Conservation (phyloP, 2,888 invertebrate species). For the Xestia ashworthii region DNA sequence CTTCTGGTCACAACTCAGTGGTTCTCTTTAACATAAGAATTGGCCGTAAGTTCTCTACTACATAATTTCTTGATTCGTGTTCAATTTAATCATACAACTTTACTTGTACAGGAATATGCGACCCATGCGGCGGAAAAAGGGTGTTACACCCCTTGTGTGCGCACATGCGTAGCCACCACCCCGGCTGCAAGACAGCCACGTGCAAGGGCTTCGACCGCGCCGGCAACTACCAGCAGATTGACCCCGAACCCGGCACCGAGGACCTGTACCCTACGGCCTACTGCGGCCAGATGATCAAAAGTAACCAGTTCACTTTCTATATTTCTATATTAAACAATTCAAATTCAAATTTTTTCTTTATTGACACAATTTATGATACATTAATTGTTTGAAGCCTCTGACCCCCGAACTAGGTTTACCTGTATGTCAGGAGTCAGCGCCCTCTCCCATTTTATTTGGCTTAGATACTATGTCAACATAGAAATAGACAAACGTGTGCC, state of each 20-base stretch:
- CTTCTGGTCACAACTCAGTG: background rate
- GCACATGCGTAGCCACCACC: slow-evolving; percentile 97
- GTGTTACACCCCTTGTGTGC: slow-evolving; percentile 96
- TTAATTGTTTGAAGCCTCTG: no score
- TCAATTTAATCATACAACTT: background rate
- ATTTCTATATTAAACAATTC: no score
- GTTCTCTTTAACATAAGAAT: background rate
- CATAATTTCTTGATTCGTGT: no score
- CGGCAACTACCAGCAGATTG: slow-evolving; percentile 95
- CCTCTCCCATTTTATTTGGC: no score
- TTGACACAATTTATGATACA: no score
- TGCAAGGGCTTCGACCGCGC: slow-evolving; percentile 98
- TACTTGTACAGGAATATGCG: slow-evolving; percentile 91
- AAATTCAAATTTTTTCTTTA: no score
- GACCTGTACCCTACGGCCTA: slow-evolving; percentile 68
- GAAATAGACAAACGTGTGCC: no score
- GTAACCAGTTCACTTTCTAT: slow-evolving; percentile 61
- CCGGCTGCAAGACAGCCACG: slow-evolving; percentile 97
- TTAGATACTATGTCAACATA: no score
- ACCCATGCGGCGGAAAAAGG: slow-evolving; percentile 94
- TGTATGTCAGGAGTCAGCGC: no score
- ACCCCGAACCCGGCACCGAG: slow-evolving; percentile 70
- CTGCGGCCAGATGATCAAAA: slow-evolving; percentile 83
- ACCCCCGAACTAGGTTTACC: no score
- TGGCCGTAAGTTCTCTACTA: background rate